Evolutionary conservation across 2,797 vertebrate species (phyloP).

Genomic region (Hydrophis major): DNA sequence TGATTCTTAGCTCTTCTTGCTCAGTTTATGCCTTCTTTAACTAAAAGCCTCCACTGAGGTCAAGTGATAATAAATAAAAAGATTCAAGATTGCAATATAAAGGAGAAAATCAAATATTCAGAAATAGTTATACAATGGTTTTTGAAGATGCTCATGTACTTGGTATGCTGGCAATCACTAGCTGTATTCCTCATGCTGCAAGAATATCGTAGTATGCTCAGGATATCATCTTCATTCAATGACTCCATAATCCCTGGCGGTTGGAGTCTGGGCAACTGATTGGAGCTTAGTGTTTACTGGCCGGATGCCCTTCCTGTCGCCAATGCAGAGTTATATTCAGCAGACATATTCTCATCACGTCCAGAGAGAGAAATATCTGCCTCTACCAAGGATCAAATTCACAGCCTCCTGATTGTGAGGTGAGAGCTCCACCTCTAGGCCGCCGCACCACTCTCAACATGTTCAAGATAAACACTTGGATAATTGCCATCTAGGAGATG

Average conservation of each 20-base stretch:
- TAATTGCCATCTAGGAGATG: background rate
- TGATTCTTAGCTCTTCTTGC: conserved; percentile 15
- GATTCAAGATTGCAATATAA: background rate
- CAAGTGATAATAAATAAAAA: background rate
- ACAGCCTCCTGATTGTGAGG: too few species aligned
- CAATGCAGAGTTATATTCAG: too few species aligned
- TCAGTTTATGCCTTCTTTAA: background rate
- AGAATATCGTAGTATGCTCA: background rate
- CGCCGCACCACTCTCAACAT: too few species aligned
- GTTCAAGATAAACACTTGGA: background rate
- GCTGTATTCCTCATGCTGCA: background rate
- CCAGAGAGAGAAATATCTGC: too few species aligned
- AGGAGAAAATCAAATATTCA: conserved; percentile 5
- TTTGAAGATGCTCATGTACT: background rate
- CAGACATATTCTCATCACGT: too few species aligned
- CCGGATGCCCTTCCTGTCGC: too few species aligned
- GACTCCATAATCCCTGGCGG: too few species aligned
- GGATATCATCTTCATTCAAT: too few species aligned
- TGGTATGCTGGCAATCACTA: background rate
- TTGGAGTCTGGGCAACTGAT: too few species aligned
- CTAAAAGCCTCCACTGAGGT: background rate
- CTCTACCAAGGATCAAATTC: too few species aligned
- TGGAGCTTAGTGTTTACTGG: too few species aligned
- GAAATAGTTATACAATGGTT: background rate
- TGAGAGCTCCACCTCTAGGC: too few species aligned